Evolutionary conservation across 2,888 invertebrate genomes (phyloP), one percentile per base, ranked within the genome.

Genomic region (Heliothis peltigera): DNA sequence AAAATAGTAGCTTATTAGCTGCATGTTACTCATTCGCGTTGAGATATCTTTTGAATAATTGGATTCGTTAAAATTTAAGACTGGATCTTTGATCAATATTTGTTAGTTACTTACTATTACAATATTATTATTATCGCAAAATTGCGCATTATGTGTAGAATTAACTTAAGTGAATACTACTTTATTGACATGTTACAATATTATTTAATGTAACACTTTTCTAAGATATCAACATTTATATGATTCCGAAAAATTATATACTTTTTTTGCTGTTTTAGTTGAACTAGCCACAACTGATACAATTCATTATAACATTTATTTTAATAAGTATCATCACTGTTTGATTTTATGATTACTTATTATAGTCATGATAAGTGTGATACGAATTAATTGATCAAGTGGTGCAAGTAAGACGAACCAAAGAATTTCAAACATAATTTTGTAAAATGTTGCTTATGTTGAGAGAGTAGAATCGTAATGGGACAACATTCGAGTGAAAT

Each of bases 61-160:
- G 39, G 42, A 44, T 75, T 64, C 51, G 39, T 74, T 71, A 57
- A 71, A 75, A 64, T 52, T 62, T 52, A 71, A 77, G 77, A 77
- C 77, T 77, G 75, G 75, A 64, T 65, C 61, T 52, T 57, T 77
- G 67, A 54, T 63, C 60, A 73, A 64, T 56, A 72, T 60, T 64
- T 62, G 61, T 71, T 64, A 65, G 60, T 63, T 59, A 66, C 44
- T 39, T 39, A 39, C 39, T 39, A 39, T 39, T 70, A 21, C 35
- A 46, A 22, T 52, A 61, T 61, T 44, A 54, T 61, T 44, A 54
- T 3, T 66, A 62, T 48, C 59, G 67, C 60, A 63, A 70, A 67
- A 58, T 58, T 65, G 59, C 48, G 53, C 46, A 56, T 49, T 62
- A 39, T 59, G 42, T 67, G 66, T 47, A 64, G 35, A 39, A 57